phyloP scores from a whole-genome alignment of 1,140 invertebrate genomes.

The Ceratosolen fusciceps region DNA sequence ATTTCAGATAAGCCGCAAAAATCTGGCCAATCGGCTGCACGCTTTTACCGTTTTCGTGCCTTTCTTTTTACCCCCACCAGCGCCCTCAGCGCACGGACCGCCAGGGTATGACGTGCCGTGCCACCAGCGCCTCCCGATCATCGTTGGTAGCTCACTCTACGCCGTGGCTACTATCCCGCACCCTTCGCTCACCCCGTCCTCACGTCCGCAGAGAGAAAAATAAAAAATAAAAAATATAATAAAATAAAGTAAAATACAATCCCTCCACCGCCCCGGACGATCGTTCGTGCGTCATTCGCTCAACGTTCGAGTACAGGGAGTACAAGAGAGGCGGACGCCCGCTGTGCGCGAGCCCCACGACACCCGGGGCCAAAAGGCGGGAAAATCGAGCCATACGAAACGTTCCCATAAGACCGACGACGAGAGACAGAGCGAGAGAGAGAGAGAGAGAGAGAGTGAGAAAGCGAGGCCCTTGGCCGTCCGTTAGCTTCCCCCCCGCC shows the following conservation, averaged over 20 bases:
- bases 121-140: background rate
- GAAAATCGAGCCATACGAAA: background rate
- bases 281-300: no score
- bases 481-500: background rate
- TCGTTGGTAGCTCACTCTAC: background rate
- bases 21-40: slow-evolving; percentile 72
- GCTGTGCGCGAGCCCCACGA: background rate
- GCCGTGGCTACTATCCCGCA: no score
- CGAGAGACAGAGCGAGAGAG: no score
- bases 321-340: background rate
- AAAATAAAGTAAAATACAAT: no score
- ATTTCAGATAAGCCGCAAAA: slow-evolving; percentile 76
- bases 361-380: background rate
- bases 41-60: slow-evolving; percentile 71
- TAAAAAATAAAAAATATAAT: no score
- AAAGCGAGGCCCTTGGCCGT: no score
- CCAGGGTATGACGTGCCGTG: background rate
- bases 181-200: no score
- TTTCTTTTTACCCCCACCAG: slow-evolving; percentile 65
- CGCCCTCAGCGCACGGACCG: background rate
- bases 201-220: no score
- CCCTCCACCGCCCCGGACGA: no score
- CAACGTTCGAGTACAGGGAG: no score
- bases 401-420: no score
- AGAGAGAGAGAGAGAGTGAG: no score